Evolutionary conservation across 2,888 invertebrate species (phyloP).

Genomic region (Clepsis dumicolana): DNA sequence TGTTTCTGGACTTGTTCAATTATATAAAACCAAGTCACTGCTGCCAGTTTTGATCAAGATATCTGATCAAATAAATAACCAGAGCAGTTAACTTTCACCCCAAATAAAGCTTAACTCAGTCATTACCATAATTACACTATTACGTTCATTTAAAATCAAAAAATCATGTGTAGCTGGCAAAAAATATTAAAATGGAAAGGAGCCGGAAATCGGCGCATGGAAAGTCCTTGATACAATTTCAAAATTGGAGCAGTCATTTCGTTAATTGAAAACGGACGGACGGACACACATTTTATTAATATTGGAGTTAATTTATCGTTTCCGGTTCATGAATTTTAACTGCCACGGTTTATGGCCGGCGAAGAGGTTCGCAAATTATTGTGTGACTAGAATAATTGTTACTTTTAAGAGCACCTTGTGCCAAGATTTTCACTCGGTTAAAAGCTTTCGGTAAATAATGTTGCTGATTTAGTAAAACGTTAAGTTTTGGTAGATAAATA

Average conservation of each 20-base stretch:
- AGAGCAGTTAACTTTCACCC: not conserved
- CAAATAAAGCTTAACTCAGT: not conserved
- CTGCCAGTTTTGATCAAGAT: not conserved
- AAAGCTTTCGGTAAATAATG: not conserved
- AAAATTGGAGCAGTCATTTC: slow-evolving; percentile 27
- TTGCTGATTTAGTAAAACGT: not conserved
- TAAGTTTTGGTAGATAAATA: no score
- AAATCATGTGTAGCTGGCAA: not conserved
- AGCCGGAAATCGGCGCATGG: slow-evolving; percentile 11
- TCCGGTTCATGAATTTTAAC: slow-evolving; percentile 25
- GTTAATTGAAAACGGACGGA: slow-evolving; percentile 26
- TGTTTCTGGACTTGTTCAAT: no score
- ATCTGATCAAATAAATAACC: not conserved
- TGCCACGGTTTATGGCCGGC: slow-evolving; percentile 1
- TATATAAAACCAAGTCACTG: not conserved
- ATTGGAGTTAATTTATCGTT: slow-evolving; percentile 25
- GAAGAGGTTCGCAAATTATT: slow-evolving; percentile 20
- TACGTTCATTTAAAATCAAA: not conserved
- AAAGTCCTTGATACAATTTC: slow-evolving; percentile 14
- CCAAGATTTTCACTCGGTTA: not conserved
- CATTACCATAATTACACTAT: not conserved
- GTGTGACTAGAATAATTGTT: slow-evolving; percentile 7
- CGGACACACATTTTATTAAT: slow-evolving; percentile 21
- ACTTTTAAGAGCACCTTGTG: not conserved
- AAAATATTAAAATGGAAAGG: slow-evolving; percentile 1